These are phyloP conservation scores for Phrynocephalus guinanensis DNA, from an alignment of 2,797 vertebrate species.

Conservation along the genomic window DNA sequence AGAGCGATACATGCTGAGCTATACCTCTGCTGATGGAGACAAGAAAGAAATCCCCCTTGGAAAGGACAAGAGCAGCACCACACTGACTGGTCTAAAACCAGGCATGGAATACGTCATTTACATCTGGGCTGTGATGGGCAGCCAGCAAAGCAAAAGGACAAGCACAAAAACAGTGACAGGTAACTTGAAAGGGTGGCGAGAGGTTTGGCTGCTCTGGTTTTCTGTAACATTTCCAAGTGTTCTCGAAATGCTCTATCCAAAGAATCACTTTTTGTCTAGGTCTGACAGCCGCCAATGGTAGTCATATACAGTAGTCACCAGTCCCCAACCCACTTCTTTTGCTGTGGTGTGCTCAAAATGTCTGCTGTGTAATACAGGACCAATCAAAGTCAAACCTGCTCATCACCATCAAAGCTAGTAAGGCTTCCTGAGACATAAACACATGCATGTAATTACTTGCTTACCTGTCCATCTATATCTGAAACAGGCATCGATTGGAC, in stretches of 20 bases:
- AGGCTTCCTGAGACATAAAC: no score
- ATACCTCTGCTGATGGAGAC: conserved; percentile 74
- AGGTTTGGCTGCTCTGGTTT: neutral
- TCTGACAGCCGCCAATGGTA: neutral
- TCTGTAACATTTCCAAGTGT: neutral
- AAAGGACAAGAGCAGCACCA: conserved; percentile 70
- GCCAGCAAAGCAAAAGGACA: conserved; percentile 76
- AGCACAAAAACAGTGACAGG: conserved; percentile 74
- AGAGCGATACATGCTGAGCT: conserved; percentile 79
- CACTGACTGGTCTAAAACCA: conserved; percentile 76
- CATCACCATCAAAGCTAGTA: no score
- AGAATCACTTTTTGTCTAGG: neutral
- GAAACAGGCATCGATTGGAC: neutral
- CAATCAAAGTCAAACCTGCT: neutral
- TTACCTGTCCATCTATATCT: neutral
- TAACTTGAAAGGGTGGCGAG: neutral
- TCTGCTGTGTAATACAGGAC: neutral
- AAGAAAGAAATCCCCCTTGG: conserved; percentile 71
- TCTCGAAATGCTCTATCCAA: neutral
- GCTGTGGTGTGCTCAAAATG: neutral
- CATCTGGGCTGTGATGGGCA: conserved; percentile 79
- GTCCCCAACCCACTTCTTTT: neutral
- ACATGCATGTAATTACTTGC: no score
- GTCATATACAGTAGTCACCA: neutral
- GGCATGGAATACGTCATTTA: conserved; percentile 76